Base-by-base conservation (phyloP, 2,888 invertebrate species). In the Drosophila yooni region DNA sequence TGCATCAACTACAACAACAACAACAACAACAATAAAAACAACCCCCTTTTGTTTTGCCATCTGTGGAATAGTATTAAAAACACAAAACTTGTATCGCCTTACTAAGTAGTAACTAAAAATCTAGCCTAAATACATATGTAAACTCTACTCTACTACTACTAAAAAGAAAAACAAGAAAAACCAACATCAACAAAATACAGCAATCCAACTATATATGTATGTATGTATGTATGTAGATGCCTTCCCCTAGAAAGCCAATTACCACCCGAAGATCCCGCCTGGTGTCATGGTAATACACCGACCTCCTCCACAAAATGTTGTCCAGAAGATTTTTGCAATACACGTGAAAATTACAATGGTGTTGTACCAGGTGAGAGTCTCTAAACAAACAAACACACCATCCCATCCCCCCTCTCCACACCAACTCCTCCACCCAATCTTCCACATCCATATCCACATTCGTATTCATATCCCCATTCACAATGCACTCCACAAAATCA, bases 251-350 rank as follows among this genome's bases (percentile, higher is more conserved):
- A 93, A 91, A 93, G 92, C 88, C 93, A 94, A 91, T 94, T 95
- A 92, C 95, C 95, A 88, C 95, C 95, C 81, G 94, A 94, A 91
- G 93, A 93, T 93, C 95, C 95, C 79, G 94, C 94, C 89, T 95
- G 95, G 95, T 95, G 95, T 94, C 94, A 94, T 88, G 93, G 90
- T 79, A 88, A 83, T 66, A 91, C 92, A 77, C 81, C 89, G 60
- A 84, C 75, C 73, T 86, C 89, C 79, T 83, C 89, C 77, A 85
- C 92, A 77, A 78, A 91, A 82, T 96, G 96, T 95, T 96, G 96
- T 94, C 93, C 93, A 72, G 92, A 94, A 90, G 94, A 94, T 93
- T 96, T 96, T 94, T 95, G 94, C 94, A 97, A 96, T 95, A 96
- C 92, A 74, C 96, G 93, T 75, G 79, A 74, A 70, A 92, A 89